Evolutionary conservation across 2,113 vertebrate species (phyloP), one percentile per base, ranked within the genome.

Genomic region (Cricetomys ansorgei): DNA sequence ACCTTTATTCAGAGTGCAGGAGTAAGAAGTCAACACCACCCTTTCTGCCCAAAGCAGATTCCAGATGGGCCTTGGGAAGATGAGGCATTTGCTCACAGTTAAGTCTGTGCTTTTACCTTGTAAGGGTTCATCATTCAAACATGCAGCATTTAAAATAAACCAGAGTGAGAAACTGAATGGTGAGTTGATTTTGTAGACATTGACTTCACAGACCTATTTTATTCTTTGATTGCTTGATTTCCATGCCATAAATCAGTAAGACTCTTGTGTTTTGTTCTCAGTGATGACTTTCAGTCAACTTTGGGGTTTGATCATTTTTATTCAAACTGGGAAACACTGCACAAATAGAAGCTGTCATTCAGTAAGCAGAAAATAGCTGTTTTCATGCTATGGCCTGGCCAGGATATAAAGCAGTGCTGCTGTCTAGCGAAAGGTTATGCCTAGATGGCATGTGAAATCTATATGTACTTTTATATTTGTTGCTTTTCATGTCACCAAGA

Each of bases 161-260:
- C 9, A 59, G 59, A 85, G 43, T 62, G n/a, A 70, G 70, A 87
- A 31, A 72, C 10, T 86, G 80, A 97, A 62, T 95, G 93, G 85
- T 40, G 55, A 40, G 69, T 95, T 94, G 92, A 95, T 59, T 92
- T 88, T 80, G 73, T 88, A 92, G 67, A 89, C 45, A 43, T 43
- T 93, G 73, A 93, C 40, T 40, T 83, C 43, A 17, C 25, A 62
- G 67, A 89, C 31, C 79, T 11, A 79, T 83, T 84, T 92, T 88
- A 62, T 27, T 85, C 45, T 92, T 93, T 77, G 34, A 40, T 97
- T 95, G n/a, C 70, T 88, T 53, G 84, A 72, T 53, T 95, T 95
- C 27, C 70, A 89, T 11, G 11, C 16, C 34, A 37, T 89, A 64
- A 93, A 50, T 92, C 84, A 92, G 37, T 70, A 93, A 77, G 17